phyloP scores from a whole-genome alignment of 2,113 vertebrate genomes.

The Spheniscus mendiculus region DNA sequence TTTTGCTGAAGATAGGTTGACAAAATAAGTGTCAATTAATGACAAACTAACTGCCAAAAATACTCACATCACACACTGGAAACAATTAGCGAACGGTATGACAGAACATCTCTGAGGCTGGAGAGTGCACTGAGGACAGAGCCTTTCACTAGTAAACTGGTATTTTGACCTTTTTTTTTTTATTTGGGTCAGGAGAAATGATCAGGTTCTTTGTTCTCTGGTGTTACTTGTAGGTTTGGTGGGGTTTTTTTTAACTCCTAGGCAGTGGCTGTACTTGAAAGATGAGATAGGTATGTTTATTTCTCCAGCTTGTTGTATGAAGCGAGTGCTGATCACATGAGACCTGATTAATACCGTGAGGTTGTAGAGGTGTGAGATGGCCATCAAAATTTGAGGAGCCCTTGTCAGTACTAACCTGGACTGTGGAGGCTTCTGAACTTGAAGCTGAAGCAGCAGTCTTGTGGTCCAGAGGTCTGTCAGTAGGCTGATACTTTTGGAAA shows the following conservation, averaged over 20 bases:
- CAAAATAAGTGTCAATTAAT: constrained; percentile 67
- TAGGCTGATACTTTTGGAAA: not conserved
- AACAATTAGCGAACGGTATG: not conserved
- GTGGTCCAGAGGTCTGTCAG: not conserved
- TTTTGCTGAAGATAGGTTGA: constrained; percentile 64
- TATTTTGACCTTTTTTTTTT: not conserved
- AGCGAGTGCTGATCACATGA: not conserved
- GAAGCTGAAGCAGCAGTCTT: not conserved
- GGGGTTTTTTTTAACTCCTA: not conserved
- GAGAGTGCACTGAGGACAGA: not conserved
- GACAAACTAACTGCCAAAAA: constrained; percentile 52
- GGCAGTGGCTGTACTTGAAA: not conserved
- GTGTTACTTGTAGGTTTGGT: not conserved
- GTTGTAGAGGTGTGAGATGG: not conserved
- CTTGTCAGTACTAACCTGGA: not conserved
- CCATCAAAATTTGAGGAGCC: not conserved
- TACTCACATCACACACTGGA: constrained; percentile 20
- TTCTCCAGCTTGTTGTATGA: not conserved
- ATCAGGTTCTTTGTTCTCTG: not conserved
- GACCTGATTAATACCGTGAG: not conserved
- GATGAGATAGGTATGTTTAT: not conserved
- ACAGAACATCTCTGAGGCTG: constrained; percentile 1
- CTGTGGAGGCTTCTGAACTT: not conserved
- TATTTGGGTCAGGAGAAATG: not conserved
- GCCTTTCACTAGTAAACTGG: not conserved